phyloP scores from a whole-genome alignment of 2,113 vertebrate genomes.

The Sceloporus undulatus region DNA sequence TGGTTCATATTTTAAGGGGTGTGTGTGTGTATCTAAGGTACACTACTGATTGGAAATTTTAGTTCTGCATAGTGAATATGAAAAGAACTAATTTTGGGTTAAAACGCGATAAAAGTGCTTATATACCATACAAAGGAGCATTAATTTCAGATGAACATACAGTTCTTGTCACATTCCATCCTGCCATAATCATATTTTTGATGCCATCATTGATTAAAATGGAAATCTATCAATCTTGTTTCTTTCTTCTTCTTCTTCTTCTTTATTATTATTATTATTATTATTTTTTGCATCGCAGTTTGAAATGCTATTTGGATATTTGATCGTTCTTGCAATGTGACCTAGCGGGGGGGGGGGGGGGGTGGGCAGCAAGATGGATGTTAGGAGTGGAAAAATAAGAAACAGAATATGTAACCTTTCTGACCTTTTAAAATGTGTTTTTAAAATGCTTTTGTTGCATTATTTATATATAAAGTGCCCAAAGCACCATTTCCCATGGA shows the following conservation, averaged over 20 bases:
- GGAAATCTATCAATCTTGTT: background rate
- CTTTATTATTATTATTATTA: too few species aligned
- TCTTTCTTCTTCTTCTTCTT: background rate
- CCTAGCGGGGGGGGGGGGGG: background rate
- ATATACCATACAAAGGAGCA: background rate
- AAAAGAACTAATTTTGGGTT: background rate
- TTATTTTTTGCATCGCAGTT: background rate
- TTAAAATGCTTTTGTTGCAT: constrained; percentile 12
- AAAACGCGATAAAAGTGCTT: constrained; percentile 16
- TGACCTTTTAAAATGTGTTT: background rate
- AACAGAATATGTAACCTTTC: constrained; percentile 3
- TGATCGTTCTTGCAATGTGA: background rate
- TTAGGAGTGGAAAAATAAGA: background rate
- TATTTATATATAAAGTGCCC: background rate
- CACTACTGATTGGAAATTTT: background rate
- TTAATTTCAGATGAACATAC: background rate
- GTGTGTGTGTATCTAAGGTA: background rate
- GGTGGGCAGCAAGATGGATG: background rate
- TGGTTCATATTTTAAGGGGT: background rate
- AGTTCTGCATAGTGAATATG: background rate
- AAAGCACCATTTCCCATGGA: background rate
- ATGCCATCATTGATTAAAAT: background rate
- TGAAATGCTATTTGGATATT: background rate
- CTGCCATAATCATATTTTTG: background rate
- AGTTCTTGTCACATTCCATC: background rate